Percentiles rank a stretch among this genome's conserved stretches.
Evolutionary conservation across 1,140 invertebrate genomes (phyloP).

Genomic region (Bradysia coprophila): DNA sequence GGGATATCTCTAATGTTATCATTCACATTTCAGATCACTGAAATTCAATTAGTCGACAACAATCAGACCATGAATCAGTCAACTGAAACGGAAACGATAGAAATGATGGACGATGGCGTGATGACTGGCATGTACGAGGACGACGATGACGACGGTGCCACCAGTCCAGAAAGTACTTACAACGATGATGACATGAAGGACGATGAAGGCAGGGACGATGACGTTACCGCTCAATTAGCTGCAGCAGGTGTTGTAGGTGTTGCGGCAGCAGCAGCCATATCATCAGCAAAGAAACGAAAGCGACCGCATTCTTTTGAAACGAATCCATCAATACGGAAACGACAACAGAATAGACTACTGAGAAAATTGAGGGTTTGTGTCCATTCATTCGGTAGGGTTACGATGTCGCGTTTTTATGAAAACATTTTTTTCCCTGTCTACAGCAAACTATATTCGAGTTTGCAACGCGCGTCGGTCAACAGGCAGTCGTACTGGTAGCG

Average conservation of each 20-base stretch:
- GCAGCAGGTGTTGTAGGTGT: conserved; percentile 93
- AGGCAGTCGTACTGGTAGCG: conserved; percentile 87
- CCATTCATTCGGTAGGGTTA: too few species aligned
- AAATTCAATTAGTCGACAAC: too few species aligned
- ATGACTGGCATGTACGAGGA: conserved; percentile 50
- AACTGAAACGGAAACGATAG: conserved; percentile 7
- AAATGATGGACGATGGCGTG: conserved; percentile 37
- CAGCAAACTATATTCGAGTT: conserved; percentile 96
- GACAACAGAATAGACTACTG: conserved; percentile 87
- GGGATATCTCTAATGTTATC: too few species aligned
- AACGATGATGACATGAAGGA: conserved; percentile 61
- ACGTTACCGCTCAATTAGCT: conserved; percentile 87
- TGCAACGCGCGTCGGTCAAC: conserved; percentile 90
- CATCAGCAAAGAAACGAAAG: conserved; percentile 89
- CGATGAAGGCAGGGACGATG: conserved; percentile 64
- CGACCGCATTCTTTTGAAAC: conserved; percentile 93
- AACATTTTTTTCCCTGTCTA: conserved; percentile 10
- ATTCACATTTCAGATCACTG: too few species aligned
- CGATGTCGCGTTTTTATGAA: too few species aligned
- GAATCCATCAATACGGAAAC: conserved; percentile 88
- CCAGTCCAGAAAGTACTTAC: conserved; percentile 46
- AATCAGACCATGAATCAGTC: background rate
- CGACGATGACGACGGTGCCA: conserved; percentile 57
- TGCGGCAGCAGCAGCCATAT: conserved; percentile 90
- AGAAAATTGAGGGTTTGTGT: conserved; percentile 58